A percentile compares a stretch with the other conserved stretches of the same genome.
phyloP scores from a whole-genome alignment of 2,113 vertebrate species.

The Micronycteris hirsuta region DNA sequence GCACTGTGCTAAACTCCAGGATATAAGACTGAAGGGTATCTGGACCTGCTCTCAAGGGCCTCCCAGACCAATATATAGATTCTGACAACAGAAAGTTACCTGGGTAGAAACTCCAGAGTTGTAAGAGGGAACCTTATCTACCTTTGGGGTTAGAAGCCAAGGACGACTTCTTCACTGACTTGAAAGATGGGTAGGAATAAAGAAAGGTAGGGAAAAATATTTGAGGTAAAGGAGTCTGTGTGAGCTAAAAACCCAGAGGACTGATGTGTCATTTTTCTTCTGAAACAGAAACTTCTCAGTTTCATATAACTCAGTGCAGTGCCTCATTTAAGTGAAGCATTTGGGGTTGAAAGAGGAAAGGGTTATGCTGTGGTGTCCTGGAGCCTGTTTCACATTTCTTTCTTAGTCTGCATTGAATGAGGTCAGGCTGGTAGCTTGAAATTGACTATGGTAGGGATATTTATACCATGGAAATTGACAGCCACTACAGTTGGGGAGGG shows the following conservation, averaged over 20 bases:
- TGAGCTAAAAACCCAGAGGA: not conserved
- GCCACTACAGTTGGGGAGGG: not conserved
- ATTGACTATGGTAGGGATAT: not conserved
- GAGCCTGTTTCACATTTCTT: not conserved
- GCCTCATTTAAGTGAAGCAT: not conserved
- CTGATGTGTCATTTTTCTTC: not conserved
- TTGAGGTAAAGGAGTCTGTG: not conserved
- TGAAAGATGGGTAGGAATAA: not conserved
- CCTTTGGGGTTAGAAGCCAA: not conserved
- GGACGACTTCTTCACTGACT: not conserved
- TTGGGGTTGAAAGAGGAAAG: not conserved
- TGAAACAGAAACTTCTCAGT: conserved; percentile 7
- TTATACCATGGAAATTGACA: not conserved
- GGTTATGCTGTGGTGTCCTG: not conserved
- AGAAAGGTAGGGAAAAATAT: not conserved
- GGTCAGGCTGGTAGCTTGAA: not conserved
- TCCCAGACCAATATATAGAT: not conserved
- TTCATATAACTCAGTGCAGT: not conserved
- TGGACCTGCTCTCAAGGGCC: not conserved
- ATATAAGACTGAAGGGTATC: not conserved
- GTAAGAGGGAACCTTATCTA: not conserved
- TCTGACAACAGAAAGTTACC: not conserved
- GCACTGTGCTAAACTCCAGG: not conserved
- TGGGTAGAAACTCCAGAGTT: not conserved
- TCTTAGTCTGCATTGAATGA: not conserved